Evolutionary conservation across 2,113 vertebrate species (phyloP).

Genomic region (Turdus rufiventris): DNA sequence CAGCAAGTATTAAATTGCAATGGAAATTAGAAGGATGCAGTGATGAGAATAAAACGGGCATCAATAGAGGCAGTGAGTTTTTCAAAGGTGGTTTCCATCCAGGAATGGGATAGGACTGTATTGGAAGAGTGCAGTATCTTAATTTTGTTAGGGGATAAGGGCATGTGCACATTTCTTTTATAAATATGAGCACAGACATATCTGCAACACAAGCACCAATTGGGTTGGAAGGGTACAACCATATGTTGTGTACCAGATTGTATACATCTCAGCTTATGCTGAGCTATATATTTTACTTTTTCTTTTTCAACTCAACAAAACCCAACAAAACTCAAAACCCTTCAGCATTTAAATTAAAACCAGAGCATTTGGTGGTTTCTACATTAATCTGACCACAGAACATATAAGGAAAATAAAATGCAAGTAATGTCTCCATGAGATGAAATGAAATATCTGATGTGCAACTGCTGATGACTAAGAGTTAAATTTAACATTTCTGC

Average conservation of each 20-base stretch:
- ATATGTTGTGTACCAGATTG: background rate
- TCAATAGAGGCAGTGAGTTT: background rate
- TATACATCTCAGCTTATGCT: background rate
- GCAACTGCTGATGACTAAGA: background rate
- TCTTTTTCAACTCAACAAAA: background rate
- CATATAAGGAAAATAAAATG: background rate
- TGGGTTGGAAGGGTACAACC: background rate
- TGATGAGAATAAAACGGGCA: background rate
- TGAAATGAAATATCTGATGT: background rate
- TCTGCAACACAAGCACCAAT: background rate
- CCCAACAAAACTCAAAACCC: accelerated
- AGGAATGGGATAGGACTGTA: background rate
- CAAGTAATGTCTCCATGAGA: background rate
- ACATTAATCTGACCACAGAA: background rate
- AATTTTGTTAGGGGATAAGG: background rate
- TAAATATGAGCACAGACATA: background rate
- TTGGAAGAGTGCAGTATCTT: background rate
- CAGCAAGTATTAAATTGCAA: background rate
- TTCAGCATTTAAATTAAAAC: background rate
- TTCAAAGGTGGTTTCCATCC: background rate
- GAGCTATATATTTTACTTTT: background rate
- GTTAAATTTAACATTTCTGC: background rate
- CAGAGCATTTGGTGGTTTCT: background rate
- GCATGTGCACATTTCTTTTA: background rate
- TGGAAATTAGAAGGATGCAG: background rate